A percentile compares a stretch with the other conserved stretches of the same genome.
Conservation (phyloP, 1,140 invertebrate species). For the Drosophila ananassae region DNA sequence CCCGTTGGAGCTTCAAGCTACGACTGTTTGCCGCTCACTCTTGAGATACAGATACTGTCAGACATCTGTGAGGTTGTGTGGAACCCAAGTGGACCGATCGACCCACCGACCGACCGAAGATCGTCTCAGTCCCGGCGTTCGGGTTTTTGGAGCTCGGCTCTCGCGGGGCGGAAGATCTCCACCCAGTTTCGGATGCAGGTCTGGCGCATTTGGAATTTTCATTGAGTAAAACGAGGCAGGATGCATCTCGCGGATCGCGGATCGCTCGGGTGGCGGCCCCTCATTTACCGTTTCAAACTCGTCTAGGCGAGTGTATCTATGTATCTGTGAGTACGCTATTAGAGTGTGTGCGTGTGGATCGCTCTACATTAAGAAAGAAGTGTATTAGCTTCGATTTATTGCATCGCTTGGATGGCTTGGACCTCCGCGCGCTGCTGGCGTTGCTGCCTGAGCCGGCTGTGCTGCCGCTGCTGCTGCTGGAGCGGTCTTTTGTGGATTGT, state of each 20-base stretch:
- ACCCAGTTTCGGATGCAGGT: conserved; percentile 83
- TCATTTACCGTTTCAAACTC: conserved; percentile 79
- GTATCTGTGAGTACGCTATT: conserved; percentile 18
- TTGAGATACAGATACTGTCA: conserved; percentile 40
- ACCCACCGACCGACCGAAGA: conserved; percentile 45
- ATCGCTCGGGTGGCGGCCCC: conserved; percentile 51
- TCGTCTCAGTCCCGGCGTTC: conserved; percentile 15
- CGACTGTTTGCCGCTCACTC: conserved; percentile 58
- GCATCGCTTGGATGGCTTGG: conserved; percentile 60
- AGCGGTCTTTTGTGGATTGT: conserved; percentile 34
- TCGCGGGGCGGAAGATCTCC: conserved; percentile 83
- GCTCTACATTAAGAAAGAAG: conserved; percentile 83
- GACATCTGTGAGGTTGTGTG: conserved; percentile 49
- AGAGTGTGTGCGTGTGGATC: conserved; percentile 39
- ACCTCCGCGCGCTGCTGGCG: conserved; percentile 5
- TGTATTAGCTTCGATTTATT: conserved; percentile 83
- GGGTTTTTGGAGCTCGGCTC: conserved; percentile 39
- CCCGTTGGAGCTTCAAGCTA: conserved; percentile 44
- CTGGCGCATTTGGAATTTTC: conserved; percentile 67
- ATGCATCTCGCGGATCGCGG: conserved; percentile 58
- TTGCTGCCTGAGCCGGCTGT: conserved; percentile 10
- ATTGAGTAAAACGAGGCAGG: conserved; percentile 79
- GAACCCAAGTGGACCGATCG: conserved; percentile 63
- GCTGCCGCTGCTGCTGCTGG: conserved; percentile 8
- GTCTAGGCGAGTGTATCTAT: conserved; percentile 62